phyloP scores from a whole-genome alignment of 2,797 vertebrate species.

The Eulemur mongoz region DNA sequence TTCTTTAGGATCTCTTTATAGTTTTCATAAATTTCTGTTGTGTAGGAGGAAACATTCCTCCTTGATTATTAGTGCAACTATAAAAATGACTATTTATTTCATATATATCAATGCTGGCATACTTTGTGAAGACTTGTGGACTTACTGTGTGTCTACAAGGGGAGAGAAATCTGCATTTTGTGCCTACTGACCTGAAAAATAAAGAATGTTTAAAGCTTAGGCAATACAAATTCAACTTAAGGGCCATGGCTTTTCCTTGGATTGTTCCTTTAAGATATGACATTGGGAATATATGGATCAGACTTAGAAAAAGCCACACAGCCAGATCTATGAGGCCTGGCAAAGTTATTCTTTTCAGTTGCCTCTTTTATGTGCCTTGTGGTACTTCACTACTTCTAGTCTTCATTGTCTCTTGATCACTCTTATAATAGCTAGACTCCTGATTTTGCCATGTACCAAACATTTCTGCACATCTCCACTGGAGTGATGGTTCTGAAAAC shows the following conservation, averaged over 20 bases:
- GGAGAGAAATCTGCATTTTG: neutral
- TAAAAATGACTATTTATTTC: conserved; percentile 37
- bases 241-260: neutral
- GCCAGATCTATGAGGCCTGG: neutral
- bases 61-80: conserved; percentile 36
- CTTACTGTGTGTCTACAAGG: neutral
- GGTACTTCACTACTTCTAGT: neutral
- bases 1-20: conserved; percentile 43
- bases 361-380: neutral
- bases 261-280: neutral
- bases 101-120: neutral
- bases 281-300: neutral
- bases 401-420: neutral
- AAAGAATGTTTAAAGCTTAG: neutral
- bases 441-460: neutral
- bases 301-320: neutral
- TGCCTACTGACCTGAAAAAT: neutral
- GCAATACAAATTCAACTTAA: neutral
- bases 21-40: conserved; percentile 55
- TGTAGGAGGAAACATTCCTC: neutral
- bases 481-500: neutral
- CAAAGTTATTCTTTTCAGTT: neutral
- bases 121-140: neutral
- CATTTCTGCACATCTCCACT: neutral
- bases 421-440: neutral